phyloP scores from a whole-genome alignment of 2,888 invertebrate genomes.

The Polydrusus pterygomalis region DNA sequence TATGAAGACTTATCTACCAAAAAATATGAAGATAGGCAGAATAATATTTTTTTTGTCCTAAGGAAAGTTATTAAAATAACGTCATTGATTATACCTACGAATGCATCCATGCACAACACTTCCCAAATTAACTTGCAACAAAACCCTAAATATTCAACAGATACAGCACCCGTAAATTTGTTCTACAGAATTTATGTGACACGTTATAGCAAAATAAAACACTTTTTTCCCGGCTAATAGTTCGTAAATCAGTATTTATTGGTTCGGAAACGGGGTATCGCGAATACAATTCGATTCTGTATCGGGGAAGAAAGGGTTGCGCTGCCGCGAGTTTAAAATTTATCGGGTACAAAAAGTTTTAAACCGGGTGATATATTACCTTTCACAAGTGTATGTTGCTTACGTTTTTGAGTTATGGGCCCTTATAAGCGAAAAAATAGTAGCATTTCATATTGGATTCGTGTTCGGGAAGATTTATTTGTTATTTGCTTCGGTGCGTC shows the following conservation, averaged over 20 bases:
- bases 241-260: constrained; percentile 71
- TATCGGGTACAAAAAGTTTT: constrained; percentile 62
- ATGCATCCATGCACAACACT: neutral
- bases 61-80: no score
- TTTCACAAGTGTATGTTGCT: constrained; percentile 66
- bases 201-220: constrained; percentile 69
- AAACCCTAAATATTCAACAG: constrained; percentile 6
- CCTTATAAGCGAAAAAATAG: constrained; percentile 60
- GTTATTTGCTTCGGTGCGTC: constrained; percentile 50
- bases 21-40: no score
- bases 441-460: constrained; percentile 44
- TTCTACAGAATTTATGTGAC: constrained; percentile 66
- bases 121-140: no score
- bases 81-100: no score
- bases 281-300: constrained; percentile 61
- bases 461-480: constrained; percentile 50
- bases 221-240: constrained; percentile 67
- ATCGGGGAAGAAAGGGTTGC: constrained; percentile 58
- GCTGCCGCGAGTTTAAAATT: constrained; percentile 62
- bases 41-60: neutral
- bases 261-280: constrained; percentile 65
- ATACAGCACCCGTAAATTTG: constrained; percentile 52
- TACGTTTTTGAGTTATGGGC: constrained; percentile 63
- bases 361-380: constrained; percentile 63
- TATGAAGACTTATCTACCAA: no score